Base-by-base conservation (phyloP, 2,113 vertebrate genomes). In the Pitta sordida region DNA sequence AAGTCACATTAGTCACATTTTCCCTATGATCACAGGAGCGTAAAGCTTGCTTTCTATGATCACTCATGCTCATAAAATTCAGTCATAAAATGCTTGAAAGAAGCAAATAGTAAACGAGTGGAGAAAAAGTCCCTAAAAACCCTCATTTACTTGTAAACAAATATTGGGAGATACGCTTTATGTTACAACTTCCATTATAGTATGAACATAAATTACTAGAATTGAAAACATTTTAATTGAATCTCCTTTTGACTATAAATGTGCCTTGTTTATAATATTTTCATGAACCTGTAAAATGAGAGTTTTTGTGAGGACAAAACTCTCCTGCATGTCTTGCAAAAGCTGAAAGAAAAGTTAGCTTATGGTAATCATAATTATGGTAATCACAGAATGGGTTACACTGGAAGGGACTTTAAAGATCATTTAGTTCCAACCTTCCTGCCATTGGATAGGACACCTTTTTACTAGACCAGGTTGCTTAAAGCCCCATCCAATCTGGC, bases 21-120 rank as follows among this genome's bases (percentile, higher is more conserved):
- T 90, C 34, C 11, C 13, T 86, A 16, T 73, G 68, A 94, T 86
- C 84, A 90, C 11, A 63, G 53, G 14, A 88, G 60, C 90, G 75
- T 93, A 85, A 94, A 91, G 78, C 16, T 88, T 77, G 39, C 24
- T 87, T 93, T 92, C 67, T 69, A 10, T 75, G 68, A 83, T 82
- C 86, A 80, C 48, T 87, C 68, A 53, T 70, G 80, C 41, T 80
- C 34, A 65, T 62, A 85, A 87, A 91, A 84, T 55, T 65, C 53
- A 63, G 70, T 59, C 81, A 73, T 18, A 92, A 81, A 96, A 92
- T 71, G n/a, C 62, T 83, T 74, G 55, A 83, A 92, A 82, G 49
- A 15, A 84, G 29, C 13, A 93, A 84, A 83, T 81, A 60, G 18
- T 56, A 81, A 93, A 86, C 9, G 30, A 79, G 24, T 37, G 8